phyloP scores from a whole-genome alignment of 1,140 invertebrate genomes.

The Bathynomus jamesi region DNA sequence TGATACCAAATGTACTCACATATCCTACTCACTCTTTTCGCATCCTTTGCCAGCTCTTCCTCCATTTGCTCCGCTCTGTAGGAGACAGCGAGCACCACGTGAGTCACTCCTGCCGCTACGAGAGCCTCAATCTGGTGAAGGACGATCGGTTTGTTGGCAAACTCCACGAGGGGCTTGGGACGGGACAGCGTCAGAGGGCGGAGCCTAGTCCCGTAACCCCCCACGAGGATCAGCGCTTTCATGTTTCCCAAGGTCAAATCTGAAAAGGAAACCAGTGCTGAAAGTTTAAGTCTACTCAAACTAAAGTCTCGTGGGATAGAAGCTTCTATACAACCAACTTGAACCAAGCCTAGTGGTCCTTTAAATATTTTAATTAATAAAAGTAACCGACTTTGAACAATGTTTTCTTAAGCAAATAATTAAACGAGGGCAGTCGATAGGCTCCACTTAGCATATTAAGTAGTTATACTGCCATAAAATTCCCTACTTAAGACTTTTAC shows the following conservation, averaged over 20 bases:
- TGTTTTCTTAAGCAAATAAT: too few species aligned
- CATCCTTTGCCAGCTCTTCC: conserved; percentile 77
- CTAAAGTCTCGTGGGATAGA: too few species aligned
- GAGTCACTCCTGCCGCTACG: conserved; percentile 76
- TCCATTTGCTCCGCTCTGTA: conserved; percentile 98
- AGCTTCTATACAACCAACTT: too few species aligned
- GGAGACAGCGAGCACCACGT: conserved; percentile 84
- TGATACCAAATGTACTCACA: background rate
- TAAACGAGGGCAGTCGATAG: too few species aligned
- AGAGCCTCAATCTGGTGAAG: conserved; percentile 84
- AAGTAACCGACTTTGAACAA: too few species aligned
- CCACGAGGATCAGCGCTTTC: conserved; percentile 93
- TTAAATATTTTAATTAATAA: too few species aligned
- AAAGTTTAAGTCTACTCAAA: too few species aligned
- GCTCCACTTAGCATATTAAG: too few species aligned
- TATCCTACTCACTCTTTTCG: conserved; percentile 56
- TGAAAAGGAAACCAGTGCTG: background rate
- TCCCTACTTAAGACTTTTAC: too few species aligned
- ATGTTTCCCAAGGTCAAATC: conserved; percentile 46
- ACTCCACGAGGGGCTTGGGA: conserved; percentile 97
- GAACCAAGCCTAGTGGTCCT: too few species aligned
- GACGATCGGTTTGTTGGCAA: conserved; percentile 98
- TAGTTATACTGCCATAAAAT: too few species aligned
- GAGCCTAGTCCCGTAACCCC: conserved; percentile 94
- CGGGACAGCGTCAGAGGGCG: conserved; percentile 90